Percentiles rank a stretch among this genome's conserved stretches.
Conservation (phyloP, 2,113 vertebrate genomes). For the Pteropus alecto region DNA sequence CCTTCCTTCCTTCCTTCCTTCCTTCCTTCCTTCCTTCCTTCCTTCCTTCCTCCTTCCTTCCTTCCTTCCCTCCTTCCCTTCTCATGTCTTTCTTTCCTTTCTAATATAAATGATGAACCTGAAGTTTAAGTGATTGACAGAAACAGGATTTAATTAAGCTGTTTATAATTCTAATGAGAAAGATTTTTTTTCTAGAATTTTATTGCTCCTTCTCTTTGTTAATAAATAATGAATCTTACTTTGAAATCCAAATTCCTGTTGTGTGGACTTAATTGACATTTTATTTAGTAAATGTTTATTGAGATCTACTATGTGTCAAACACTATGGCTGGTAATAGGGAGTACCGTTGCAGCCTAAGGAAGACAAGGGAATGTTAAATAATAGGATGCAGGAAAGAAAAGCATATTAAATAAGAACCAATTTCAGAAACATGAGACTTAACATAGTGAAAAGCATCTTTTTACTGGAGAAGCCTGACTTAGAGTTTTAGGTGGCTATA, state of each 20-base stretch:
- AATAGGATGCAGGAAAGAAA: background rate
- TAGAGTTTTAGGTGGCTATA: background rate
- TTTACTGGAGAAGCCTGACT: background rate
- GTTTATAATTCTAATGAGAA: background rate
- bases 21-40: background rate
- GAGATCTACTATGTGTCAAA: background rate
- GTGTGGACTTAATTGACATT: background rate
- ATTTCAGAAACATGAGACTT: background rate
- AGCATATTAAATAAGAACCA: background rate
- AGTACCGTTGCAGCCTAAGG: background rate
- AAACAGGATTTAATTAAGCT: background rate
- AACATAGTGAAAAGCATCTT: background rate
- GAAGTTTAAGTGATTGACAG: background rate
- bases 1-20: background rate
- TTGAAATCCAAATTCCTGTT: constrained; percentile 7
- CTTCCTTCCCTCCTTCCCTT: background rate
- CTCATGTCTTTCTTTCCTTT: background rate
- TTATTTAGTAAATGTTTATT: constrained; percentile 7
- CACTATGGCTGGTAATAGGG: background rate
- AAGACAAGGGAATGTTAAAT: background rate
- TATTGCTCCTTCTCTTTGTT: background rate
- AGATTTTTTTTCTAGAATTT: background rate
- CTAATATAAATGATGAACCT: background rate
- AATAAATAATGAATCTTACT: background rate
- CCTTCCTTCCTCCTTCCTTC: background rate